Percentiles rank a stretch among this genome's conserved stretches.
Conservation (phyloP, 2,888 invertebrate species). For the Volucella zonaria region DNA sequence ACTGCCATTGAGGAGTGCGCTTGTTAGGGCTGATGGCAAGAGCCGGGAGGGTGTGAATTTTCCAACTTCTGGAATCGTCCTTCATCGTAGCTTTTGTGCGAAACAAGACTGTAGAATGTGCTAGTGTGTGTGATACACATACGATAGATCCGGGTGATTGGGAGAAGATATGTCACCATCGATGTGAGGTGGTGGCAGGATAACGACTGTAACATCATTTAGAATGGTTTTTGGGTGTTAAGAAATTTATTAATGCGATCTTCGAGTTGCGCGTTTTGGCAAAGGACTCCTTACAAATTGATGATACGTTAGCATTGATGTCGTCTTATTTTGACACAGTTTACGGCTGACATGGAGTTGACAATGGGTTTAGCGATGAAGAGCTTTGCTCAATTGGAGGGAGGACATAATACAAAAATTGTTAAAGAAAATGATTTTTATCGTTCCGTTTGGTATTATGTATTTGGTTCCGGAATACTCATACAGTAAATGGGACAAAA, state of each 20-base stretch:
- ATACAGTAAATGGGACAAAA: too few relatives aligned
- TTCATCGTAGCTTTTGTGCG: not conserved
- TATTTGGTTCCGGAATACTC: too few relatives aligned
- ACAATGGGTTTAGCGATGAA: constrained; percentile 55
- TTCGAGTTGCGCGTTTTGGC: constrained; percentile 30
- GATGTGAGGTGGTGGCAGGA: constrained; percentile 54
- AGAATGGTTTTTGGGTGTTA: constrained; percentile 70
- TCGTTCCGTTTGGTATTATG: too few relatives aligned
- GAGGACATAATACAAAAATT: too few relatives aligned
- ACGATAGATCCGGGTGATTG: constrained; percentile 60
- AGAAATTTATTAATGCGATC: constrained; percentile 73
- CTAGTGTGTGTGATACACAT: constrained; percentile 19
- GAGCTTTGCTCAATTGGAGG: not conserved
- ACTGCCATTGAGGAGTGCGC: not conserved
- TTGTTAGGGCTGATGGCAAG: too few relatives aligned
- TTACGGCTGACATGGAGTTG: constrained; percentile 68
- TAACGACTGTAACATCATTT: constrained; percentile 73
- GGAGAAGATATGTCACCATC: constrained; percentile 43
- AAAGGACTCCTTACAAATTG: constrained; percentile 65
- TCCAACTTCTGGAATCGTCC: not conserved
- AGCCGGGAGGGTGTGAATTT: not conserved
- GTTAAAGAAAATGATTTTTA: too few relatives aligned
- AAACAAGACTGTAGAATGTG: constrained; percentile 12
- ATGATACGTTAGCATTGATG: constrained; percentile 59
- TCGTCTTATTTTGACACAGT: constrained; percentile 54